Evolutionary conservation across 35 echinoderm and acorn worm species (phyloP).

Genomic region (Heliocidaris tuberculata): DNA sequence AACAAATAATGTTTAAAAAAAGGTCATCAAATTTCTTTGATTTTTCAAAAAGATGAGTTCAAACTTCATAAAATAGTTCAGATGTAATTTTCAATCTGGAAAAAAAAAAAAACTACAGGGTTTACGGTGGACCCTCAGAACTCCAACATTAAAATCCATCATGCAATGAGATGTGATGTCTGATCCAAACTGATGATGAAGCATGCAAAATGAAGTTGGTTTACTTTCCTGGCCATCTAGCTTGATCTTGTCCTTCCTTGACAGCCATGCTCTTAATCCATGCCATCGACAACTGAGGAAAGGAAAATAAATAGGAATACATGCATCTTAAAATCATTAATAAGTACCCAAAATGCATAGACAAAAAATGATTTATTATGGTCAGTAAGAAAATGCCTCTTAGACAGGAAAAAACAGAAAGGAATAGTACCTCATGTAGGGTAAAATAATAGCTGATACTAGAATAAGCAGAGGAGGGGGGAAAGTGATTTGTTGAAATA

Average conservation of each 20-base stretch:
- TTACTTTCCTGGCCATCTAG: background rate
- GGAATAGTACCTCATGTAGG: too few relatives aligned
- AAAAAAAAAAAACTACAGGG: background rate
- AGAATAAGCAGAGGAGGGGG: too few relatives aligned
- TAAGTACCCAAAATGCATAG: too few relatives aligned
- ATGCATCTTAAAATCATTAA: background rate
- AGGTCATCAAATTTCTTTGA: too few relatives aligned
- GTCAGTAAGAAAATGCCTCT: too few relatives aligned
- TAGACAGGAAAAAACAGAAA: too few relatives aligned
- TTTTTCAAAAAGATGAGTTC: background rate
- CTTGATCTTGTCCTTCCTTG: background rate
- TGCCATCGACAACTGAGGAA: conserved; percentile 30
- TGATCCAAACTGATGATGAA: background rate
- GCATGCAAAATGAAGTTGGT: background rate
- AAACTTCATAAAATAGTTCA: background rate
- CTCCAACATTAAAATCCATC: background rate
- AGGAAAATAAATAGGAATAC: background rate
- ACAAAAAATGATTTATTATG: too few relatives aligned
- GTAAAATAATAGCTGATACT: too few relatives aligned
- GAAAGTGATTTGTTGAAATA: too few relatives aligned
- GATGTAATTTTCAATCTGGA: background rate
- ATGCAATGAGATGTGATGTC: background rate
- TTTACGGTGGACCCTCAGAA: background rate
- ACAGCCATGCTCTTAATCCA: background rate
- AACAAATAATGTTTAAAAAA: too few relatives aligned